A percentile compares a stretch with the other conserved stretches of the same genome.
Conservation (phyloP, 2,888 invertebrate genomes). For the Hydrotaea diabolus region DNA sequence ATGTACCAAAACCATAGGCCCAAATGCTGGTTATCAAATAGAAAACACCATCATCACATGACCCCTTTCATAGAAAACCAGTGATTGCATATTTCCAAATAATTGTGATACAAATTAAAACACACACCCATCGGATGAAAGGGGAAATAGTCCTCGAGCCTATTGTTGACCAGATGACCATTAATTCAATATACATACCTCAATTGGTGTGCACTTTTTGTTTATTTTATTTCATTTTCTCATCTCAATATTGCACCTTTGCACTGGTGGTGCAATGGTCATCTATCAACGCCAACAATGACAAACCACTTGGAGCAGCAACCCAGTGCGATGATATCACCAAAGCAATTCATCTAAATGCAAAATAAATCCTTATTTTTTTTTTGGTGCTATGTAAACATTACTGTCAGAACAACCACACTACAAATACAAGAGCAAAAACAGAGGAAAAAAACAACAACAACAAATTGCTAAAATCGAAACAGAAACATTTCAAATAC, state of each 20-base stretch:
- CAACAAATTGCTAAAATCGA: slow-evolving; percentile 24
- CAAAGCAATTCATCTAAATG: slow-evolving; percentile 68
- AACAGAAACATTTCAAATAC: slow-evolving; percentile 55
- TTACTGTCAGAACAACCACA: slow-evolving; percentile 58
- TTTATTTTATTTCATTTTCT: slow-evolving; percentile 32
- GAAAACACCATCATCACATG: too few species aligned
- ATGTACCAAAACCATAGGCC: too few species aligned
- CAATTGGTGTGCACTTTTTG: slow-evolving; percentile 5
- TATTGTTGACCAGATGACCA: slow-evolving; percentile 30
- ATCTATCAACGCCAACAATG: slow-evolving; percentile 59
- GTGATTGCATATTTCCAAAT: slow-evolving; percentile 56
- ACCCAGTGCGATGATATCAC: slow-evolving; percentile 58
- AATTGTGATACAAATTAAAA: slow-evolving; percentile 53
- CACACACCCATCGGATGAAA: not conserved
- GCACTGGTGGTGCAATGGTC: slow-evolving; percentile 53
- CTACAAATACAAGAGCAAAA: slow-evolving; percentile 39
- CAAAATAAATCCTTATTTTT: slow-evolving; percentile 66
- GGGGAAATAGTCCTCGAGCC: not conserved
- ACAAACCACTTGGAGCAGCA: slow-evolving; percentile 26
- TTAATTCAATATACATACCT: slow-evolving; percentile 24
- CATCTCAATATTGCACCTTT: slow-evolving; percentile 64
- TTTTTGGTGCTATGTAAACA: slow-evolving; percentile 41
- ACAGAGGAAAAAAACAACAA: slow-evolving; percentile 11
- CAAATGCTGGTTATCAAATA: too few species aligned
- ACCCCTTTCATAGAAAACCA: too few species aligned